Evolutionary conservation across 2,797 vertebrate genomes (phyloP).

Genomic region (Aselliscus stoliczkanus): DNA sequence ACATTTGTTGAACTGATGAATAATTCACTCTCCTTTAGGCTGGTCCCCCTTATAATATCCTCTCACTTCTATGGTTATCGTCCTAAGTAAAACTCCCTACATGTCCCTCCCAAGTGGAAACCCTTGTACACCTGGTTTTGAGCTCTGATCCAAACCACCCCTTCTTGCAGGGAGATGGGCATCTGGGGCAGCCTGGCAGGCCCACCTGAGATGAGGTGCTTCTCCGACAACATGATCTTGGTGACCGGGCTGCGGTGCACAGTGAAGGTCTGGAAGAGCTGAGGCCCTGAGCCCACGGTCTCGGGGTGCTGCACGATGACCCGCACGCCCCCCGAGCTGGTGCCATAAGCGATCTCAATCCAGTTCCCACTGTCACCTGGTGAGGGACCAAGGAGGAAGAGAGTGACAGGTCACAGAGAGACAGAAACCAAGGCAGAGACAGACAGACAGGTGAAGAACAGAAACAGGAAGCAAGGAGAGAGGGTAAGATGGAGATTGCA

Average conservation of each 20-base stretch:
- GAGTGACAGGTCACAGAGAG: background rate
- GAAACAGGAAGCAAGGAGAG: background rate
- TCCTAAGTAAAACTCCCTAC: background rate
- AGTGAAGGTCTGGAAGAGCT: slow-evolving; percentile 95
- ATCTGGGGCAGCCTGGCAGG: accelerated
- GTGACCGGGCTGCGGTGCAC: slow-evolving; percentile 94
- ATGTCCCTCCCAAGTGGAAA: background rate
- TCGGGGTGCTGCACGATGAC: slow-evolving; percentile 96
- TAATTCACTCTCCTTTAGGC: background rate
- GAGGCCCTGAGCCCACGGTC: slow-evolving; percentile 91
- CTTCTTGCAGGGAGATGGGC: background rate
- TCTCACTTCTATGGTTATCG: background rate
- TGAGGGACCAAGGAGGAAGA: background rate
- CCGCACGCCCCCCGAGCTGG: slow-evolving; percentile 90
- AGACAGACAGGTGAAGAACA: background rate
- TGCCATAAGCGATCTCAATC: slow-evolving; percentile 95
- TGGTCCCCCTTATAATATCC: background rate
- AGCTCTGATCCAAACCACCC: accelerated
- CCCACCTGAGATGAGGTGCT: slow-evolving; percentile 88
- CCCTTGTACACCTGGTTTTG: background rate
- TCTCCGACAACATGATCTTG: slow-evolving; percentile 95
- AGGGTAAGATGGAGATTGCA: no score
- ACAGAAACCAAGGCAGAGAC: background rate
- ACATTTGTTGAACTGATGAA: background rate
- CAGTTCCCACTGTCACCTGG: slow-evolving; percentile 95